Evolutionary conservation across 2,113 vertebrate species (phyloP).

Genomic region (Toxotes jaculatrix): DNA sequence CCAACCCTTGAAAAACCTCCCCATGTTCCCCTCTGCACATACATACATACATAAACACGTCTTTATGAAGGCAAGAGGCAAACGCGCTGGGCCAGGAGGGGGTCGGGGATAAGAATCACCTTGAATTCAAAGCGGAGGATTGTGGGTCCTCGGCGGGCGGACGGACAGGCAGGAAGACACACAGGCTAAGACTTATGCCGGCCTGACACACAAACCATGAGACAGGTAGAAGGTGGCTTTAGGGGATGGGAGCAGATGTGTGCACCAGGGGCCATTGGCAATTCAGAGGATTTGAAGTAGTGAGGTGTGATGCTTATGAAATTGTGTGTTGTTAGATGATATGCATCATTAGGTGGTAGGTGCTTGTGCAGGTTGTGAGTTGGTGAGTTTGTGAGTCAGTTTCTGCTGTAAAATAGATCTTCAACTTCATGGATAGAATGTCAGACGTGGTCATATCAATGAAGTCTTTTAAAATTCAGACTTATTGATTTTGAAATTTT

Average conservation of each 20-base stretch:
- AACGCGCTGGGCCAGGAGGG: constrained; percentile 72
- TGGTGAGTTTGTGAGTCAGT: neutral
- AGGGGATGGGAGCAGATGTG: constrained; percentile 47
- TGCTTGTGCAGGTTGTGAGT: constrained; percentile 6
- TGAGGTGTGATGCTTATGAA: constrained; percentile 48
- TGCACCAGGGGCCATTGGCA: constrained; percentile 46
- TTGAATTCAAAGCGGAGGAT: constrained; percentile 88
- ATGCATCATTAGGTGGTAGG: constrained; percentile 55
- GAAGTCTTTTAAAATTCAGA: constrained; percentile 8
- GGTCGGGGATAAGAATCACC: constrained; percentile 85
- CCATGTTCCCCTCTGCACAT: constrained; percentile 82
- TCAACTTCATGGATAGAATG: neutral
- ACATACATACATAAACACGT: constrained; percentile 87
- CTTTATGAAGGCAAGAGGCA: constrained; percentile 85
- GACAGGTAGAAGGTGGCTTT: constrained; percentile 65
- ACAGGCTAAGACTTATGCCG: constrained; percentile 66
- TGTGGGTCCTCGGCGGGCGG: constrained; percentile 74
- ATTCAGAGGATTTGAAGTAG: constrained; percentile 60
- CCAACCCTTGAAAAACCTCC: constrained; percentile 81
- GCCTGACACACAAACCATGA: constrained; percentile 58
- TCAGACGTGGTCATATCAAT: neutral
- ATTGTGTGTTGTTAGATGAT: constrained; percentile 53
- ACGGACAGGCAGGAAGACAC: constrained; percentile 65
- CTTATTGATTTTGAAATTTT: neutral
- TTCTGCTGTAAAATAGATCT: neutral